These are phyloP conservation scores for Epizoanthus rinbou DNA, from an alignment of 92 coral and sea anemone species.

Conservation along the genomic window DNA sequence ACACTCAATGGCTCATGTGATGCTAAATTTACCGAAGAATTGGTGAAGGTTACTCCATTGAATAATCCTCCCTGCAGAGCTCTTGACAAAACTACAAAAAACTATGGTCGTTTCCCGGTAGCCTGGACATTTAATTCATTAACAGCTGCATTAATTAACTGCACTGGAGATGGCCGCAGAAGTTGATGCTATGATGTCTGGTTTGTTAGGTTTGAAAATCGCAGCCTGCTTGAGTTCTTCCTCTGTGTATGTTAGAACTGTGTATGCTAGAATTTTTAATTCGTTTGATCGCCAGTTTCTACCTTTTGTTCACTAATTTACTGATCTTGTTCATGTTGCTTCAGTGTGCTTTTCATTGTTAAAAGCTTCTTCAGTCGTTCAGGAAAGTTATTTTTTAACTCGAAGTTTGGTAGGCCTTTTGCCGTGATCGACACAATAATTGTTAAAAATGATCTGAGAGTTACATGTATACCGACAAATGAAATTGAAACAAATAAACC, in stretches of 20 bases:
- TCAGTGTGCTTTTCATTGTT: constrained; percentile 42
- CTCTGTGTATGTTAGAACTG: constrained; percentile 39
- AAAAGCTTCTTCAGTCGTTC: constrained; percentile 45
- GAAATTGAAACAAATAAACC: too few species aligned
- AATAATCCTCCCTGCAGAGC: constrained; percentile 32
- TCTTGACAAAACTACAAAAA: constrained; percentile 22
- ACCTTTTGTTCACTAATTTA: not conserved
- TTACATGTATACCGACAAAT: too few species aligned
- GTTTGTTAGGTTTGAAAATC: constrained; percentile 42
- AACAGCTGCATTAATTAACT: constrained; percentile 33
- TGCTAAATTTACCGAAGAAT: too few species aligned
- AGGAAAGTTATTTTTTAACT: constrained; percentile 1
- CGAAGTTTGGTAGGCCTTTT: too few species aligned
- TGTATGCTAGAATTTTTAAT: constrained; percentile 34
- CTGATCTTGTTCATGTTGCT: constrained; percentile 44
- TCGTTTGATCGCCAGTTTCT: constrained; percentile 32
- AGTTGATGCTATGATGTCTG: constrained; percentile 26
- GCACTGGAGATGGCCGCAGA: constrained; percentile 40
- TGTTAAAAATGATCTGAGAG: too few species aligned
- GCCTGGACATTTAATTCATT: constrained; percentile 27
- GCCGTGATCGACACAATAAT: too few species aligned
- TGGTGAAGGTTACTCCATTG: constrained; percentile 24
- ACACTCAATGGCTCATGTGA: too few species aligned
- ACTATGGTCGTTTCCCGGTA: constrained; percentile 16
- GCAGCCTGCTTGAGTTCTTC: constrained; percentile 41